Evolutionary conservation across 2,113 vertebrate species (phyloP).

Genomic region (human): GRCh38 chr18:48593501-48594000

Average conservation of each 20-base stretch:
- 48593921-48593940: not conserved
- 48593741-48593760: too few relatives aligned
- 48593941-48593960: not conserved
- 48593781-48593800: not conserved
- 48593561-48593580: too few relatives aligned
- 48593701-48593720: conserved; percentile 7
- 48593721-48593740: not conserved
- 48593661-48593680: too few relatives aligned
- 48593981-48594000: not conserved
- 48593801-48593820: not conserved
- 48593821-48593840: not conserved
- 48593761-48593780: not conserved
- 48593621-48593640: too few relatives aligned
- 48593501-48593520: too few relatives aligned
- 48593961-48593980: not conserved
- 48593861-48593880: not conserved
- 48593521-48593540: too few relatives aligned
- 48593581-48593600: too few relatives aligned
- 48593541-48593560: too few relatives aligned
- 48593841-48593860: not conserved
- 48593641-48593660: too few relatives aligned
- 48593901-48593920: not conserved
- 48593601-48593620: too few relatives aligned
- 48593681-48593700: not conserved
- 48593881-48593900: not conserved